Percentiles rank a stretch among this genome's conserved stretches.
Evolutionary conservation across 2,888 invertebrate genomes (phyloP).

Genomic region (Polyploca ridens): DNA sequence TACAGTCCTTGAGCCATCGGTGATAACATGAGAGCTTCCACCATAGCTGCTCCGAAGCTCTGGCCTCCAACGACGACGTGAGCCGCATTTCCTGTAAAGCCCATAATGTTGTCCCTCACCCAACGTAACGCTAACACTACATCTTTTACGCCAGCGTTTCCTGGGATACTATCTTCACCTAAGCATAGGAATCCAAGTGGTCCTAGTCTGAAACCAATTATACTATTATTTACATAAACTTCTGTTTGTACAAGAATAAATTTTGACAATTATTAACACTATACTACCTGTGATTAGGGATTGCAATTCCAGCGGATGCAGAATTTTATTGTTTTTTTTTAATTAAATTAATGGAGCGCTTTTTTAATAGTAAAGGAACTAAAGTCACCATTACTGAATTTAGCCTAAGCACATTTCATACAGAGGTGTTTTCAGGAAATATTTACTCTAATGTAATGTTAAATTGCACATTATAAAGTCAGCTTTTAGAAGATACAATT

Average conservation of each 20-base stretch:
- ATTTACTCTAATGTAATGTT: too few species aligned
- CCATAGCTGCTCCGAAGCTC: slow-evolving; percentile 71
- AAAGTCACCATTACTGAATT: too few species aligned
- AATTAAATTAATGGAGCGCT: too few species aligned
- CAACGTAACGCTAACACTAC: slow-evolving; percentile 68
- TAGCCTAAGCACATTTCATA: too few species aligned
- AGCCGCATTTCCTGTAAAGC: slow-evolving; percentile 71
- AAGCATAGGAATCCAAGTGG: slow-evolving; percentile 69
- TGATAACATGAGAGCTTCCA: slow-evolving; percentile 62
- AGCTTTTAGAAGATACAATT: too few species aligned
- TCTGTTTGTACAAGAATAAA: too few species aligned
- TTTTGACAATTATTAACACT: neutral
- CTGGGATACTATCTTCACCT: slow-evolving; percentile 62
- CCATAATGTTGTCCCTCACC: slow-evolving; percentile 74
- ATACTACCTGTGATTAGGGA: neutral
- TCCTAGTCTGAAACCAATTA: slow-evolving; percentile 55
- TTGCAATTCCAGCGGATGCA: too few species aligned
- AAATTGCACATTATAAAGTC: too few species aligned
- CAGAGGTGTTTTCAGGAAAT: too few species aligned
- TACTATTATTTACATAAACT: too few species aligned
- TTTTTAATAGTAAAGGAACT: too few species aligned
- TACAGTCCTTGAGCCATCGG: slow-evolving; percentile 58
- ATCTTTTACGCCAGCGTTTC: slow-evolving; percentile 73
- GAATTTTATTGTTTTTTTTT: too few species aligned
- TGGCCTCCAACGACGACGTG: slow-evolving; percentile 69